These are phyloP conservation scores for Passer montanus DNA, from an alignment of 2,113 vertebrate genomes.

Conservation along the genomic window DNA sequence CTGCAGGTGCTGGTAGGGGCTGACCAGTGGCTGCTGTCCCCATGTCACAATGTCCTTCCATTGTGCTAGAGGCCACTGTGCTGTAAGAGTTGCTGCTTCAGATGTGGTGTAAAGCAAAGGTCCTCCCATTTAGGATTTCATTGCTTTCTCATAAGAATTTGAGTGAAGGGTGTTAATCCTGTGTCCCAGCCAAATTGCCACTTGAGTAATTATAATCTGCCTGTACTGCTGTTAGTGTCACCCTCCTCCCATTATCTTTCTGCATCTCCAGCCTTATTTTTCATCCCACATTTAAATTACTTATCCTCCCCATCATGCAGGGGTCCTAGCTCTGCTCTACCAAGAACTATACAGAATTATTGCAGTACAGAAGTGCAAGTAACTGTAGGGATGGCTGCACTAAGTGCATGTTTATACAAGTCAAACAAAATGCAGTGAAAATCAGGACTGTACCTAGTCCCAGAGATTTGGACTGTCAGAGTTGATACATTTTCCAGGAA, in stretches of 20 bases:
- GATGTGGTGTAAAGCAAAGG: neutral
- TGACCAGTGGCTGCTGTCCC: neutral
- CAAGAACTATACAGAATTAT: neutral
- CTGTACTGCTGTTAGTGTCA: neutral
- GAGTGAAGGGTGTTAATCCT: slow-evolving; percentile 5
- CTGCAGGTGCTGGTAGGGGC: neutral
- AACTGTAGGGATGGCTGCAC: neutral
- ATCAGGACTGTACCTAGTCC: neutral
- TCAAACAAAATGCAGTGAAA: neutral
- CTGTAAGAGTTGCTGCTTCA: neutral
- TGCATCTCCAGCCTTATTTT: neutral
- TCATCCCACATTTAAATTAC: neutral
- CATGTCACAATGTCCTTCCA: accelerated
- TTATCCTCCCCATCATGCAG: neutral
- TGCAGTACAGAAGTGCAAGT: neutral
- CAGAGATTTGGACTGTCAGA: neutral
- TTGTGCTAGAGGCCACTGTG: neutral
- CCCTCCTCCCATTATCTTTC: neutral
- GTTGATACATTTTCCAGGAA: neutral
- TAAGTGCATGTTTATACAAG: neutral
- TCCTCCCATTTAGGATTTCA: neutral
- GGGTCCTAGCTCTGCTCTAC: neutral
- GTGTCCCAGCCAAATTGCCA: slow-evolving; percentile 26
- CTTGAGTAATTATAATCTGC: neutral
- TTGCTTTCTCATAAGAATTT: slow-evolving; percentile 1